Percentiles rank a stretch among this genome's conserved stretches.
Conservation (phyloP, 2,888 invertebrate genomes). For the Cyclophora albipunctata region DNA sequence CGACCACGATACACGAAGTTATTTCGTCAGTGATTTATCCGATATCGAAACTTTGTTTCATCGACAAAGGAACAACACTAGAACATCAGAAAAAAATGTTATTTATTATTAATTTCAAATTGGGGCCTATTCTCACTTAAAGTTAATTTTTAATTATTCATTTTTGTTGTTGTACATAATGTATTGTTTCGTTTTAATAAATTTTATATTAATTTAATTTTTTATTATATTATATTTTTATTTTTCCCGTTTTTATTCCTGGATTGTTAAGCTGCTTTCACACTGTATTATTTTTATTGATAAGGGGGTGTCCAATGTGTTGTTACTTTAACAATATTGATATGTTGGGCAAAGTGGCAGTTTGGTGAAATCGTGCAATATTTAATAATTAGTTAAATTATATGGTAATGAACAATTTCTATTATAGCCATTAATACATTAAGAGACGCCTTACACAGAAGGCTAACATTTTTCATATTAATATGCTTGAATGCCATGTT, state of each 20-base stretch:
- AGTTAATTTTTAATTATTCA: conserved; percentile 23
- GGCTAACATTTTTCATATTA: conserved; percentile 34
- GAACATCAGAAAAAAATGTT: no score
- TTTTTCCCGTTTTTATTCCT: conserved; percentile 22
- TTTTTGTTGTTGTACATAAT: conserved; percentile 63
- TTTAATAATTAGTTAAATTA: conserved; percentile 18
- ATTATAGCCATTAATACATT: conserved; percentile 26
- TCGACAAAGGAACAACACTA: no score
- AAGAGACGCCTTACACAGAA: conserved; percentile 37
- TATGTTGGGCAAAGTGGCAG: no score
- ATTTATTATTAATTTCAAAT: conserved; percentile 4
- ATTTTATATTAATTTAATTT: conserved; percentile 54
- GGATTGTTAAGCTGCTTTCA: conserved; percentile 21
- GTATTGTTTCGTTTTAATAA: conserved; percentile 60
- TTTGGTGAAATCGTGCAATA: neutral
- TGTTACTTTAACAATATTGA: neutral
- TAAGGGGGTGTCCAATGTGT: conserved; percentile 6
- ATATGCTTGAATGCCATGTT: no score
- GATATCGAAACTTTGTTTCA: no score
- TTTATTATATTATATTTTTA: conserved; percentile 30
- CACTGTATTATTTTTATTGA: conserved; percentile 8
- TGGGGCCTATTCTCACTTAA: conserved; percentile 49
- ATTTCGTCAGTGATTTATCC: no score
- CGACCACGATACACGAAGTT: no score
- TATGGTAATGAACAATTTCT: conserved; percentile 22